Evolutionary conservation across 2,797 vertebrate genomes (phyloP), one percentile per base, ranked within the genome.

Genomic region (Lemur catta): DNA sequence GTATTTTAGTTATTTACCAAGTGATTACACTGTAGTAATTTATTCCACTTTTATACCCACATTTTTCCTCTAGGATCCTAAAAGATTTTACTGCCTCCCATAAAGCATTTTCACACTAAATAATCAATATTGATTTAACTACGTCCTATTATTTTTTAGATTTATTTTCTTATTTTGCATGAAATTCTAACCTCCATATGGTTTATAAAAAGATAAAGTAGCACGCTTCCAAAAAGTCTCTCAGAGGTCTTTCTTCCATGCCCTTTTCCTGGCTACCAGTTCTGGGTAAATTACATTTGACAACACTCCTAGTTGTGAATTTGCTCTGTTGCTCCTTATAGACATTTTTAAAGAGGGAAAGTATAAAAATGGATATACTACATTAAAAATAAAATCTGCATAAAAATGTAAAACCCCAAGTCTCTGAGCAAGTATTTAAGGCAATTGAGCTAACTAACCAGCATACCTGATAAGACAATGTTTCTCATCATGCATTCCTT

Each of bases 61-160:
- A 55, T 84, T 97, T 93, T 59, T 20, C 92, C 89, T 82, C 38
- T 46, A 80, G 50, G 92, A 95, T 96, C 88, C 63, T 93, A 95
- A 98, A 97, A 89, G 6, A 4, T 78, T 98, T 98, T 98, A 97
- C 38, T 92, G 81, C 94, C 96, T 96, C 89, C 93, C 89, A 98
- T 98, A 97, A 98, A 98, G 35, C 46, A 97, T 72, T 98, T 97
- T 97, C 52, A 94, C 35, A 97, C 95, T 93, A 94, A 97, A 98
- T 98, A 98, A 98, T 98, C 97, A 91, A 97, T 98, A 98, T 96
- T 0, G 71, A 97, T 98, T 97, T 98, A 98, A 95, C 65, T 96
- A n/a, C 92, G 95, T 50, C 59, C 38, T 84, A 84, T 96, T 98
- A 97, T 95, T 96, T 85, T 78, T 89, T 93, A 97, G 96, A 98